Evolutionary conservation across 1,140 invertebrate genomes (phyloP), one percentile per base, ranked within the genome.

Genomic region (Amyelois transitella): DNA sequence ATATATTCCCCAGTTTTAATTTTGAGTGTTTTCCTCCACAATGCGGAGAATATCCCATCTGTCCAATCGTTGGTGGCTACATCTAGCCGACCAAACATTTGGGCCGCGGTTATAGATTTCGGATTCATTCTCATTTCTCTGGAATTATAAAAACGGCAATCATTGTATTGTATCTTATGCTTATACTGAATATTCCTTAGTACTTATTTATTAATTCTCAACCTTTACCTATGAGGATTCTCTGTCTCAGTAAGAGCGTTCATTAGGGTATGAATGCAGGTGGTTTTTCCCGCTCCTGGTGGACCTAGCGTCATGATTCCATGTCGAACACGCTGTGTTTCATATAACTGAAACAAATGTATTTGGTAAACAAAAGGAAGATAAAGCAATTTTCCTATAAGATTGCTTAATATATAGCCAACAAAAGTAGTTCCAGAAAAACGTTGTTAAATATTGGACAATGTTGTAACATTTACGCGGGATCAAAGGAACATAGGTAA

Each of bases 31-130:
- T 97, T 96, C 43, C 97, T 90, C 97, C 97, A 99, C 0, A 99
- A 87, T 0, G 97, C 96, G 6, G 97, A 98, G 86, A 99, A 99
- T 64, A 99, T 98, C 1, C 97, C 97, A 84, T 99, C 97, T 0
- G 97, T 98, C 97, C 97, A 99, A 77, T 99, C 97, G 79, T 99
- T 99, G 0, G 97, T 99, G 1, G 97, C 97, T 0, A 98, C 97
- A 78, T 99, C 97, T 18, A 98, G 89, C 44, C 96, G 90, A 0
- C 97, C 97, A 89, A 99, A 99, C 97, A 99, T 99, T 90, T 99
- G 97, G 3, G 96, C 93, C 0, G 96, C 96, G 47, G 97, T 98
- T 65, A 99, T 99, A 22, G 97, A 96, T 90, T 99, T 98, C 0
- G 97, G 97, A 90, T 99, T 99, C 97, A 99, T 98, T 62, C 97